Conservation (phyloP, 2,888 invertebrate species). For the Clivina fossor region DNA sequence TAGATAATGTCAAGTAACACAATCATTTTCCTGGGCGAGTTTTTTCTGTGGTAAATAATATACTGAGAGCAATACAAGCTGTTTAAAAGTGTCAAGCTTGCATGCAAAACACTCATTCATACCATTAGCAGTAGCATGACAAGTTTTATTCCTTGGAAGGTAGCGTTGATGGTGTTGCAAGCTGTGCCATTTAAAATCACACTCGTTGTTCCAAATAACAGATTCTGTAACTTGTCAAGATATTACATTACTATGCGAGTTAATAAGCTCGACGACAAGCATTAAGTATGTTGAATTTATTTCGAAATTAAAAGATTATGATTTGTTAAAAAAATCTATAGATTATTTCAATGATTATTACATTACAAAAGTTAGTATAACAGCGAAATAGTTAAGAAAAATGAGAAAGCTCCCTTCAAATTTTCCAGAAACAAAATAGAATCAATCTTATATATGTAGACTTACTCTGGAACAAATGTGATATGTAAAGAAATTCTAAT, state of each 20-base stretch:
- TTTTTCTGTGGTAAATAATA: not conserved
- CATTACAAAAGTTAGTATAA: constrained; percentile 23
- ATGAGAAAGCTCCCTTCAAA: constrained; percentile 17
- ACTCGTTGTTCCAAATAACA: constrained; percentile 19
- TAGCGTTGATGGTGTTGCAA: constrained; percentile 30
- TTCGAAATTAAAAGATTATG: constrained; percentile 13
- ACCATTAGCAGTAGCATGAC: constrained; percentile 42
- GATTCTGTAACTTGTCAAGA: constrained; percentile 30
- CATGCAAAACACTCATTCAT: constrained; percentile 35
- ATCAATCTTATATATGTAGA: not conserved
- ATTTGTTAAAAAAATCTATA: not conserved
- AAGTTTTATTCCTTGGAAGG: constrained; percentile 42
- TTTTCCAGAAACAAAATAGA: constrained; percentile 8
- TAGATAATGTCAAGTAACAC: not conserved
- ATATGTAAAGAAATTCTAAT: constrained; percentile 21
- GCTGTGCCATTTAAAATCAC: constrained; percentile 24
- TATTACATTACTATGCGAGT: constrained; percentile 21
- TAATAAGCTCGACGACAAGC: constrained; percentile 30
- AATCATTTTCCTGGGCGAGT: not conserved
- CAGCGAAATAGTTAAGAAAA: constrained; percentile 9
- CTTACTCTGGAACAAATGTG: constrained; percentile 24
- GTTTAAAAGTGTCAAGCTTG: constrained; percentile 1
- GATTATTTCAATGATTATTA: not conserved
- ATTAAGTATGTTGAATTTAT: constrained; percentile 2
- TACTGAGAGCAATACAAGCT: not conserved